These are phyloP conservation scores for Istiophorus platypterus DNA, from an alignment of 2,113 vertebrate genomes.

Conservation along the genomic window DNA sequence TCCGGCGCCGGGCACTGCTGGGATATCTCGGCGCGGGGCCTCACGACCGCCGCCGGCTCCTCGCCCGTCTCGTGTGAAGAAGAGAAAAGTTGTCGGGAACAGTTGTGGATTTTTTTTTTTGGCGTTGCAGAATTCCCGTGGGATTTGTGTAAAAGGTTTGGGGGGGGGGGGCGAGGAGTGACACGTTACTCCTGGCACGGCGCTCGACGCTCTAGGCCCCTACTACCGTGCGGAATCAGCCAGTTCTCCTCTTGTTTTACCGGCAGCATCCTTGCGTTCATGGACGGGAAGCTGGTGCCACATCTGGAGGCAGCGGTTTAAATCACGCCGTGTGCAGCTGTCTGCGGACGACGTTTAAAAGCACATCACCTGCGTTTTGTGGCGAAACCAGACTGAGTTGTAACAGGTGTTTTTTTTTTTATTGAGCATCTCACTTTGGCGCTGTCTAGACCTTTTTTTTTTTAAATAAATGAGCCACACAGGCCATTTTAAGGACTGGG, in stretches of 20 bases:
- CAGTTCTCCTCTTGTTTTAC: background rate
- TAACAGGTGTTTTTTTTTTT: slow-evolving; percentile 84
- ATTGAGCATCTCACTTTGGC: slow-evolving; percentile 26
- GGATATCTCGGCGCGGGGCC: background rate
- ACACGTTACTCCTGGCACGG: background rate
- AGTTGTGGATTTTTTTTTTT: slow-evolving; percentile 56
- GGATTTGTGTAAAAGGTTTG: background rate
- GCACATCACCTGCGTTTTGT: background rate
- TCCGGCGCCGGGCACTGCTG: background rate
- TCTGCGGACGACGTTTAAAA: background rate
- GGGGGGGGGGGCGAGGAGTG: background rate
- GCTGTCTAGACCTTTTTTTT: slow-evolving; percentile 1
- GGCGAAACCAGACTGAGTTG: slow-evolving; percentile 24
- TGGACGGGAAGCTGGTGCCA: background rate
- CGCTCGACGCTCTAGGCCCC: background rate
- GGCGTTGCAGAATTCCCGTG: slow-evolving; percentile 22
- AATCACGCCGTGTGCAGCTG: too few relatives aligned
- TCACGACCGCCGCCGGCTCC: background rate
- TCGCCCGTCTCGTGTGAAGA: background rate
- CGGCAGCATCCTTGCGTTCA: background rate
- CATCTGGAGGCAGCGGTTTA: slow-evolving; percentile 9
- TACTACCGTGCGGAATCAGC: slow-evolving; percentile 24
- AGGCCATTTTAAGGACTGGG: background rate
- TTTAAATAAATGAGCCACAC: slow-evolving; percentile 34
- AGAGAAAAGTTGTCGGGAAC: slow-evolving; percentile 56